These are phyloP conservation scores for Chitala chitala DNA, from an alignment of 2,113 vertebrate species.

Conservation along the genomic window DNA sequence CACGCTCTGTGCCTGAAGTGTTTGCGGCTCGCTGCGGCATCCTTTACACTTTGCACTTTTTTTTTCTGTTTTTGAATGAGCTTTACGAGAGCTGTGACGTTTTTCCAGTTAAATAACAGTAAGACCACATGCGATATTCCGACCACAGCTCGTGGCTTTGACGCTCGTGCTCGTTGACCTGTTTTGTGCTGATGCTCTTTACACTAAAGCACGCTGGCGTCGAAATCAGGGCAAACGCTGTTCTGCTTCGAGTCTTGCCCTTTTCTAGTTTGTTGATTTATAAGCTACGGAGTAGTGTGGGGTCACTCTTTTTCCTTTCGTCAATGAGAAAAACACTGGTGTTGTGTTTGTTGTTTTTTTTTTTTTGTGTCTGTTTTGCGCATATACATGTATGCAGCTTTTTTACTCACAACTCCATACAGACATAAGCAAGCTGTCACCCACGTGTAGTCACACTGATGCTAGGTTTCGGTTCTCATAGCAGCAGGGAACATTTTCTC, in stretches of 20 bases:
- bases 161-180: neutral
- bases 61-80: neutral
- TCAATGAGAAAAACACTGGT: too few species aligned
- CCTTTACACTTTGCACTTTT: neutral
- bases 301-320: neutral
- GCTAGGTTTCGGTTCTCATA: too few species aligned
- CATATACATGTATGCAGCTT: too few species aligned
- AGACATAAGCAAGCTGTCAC: too few species aligned
- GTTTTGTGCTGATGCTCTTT: neutral
- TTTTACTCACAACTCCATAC: too few species aligned
- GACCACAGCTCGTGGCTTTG: neutral
- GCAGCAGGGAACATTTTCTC: too few species aligned
- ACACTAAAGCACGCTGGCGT: neutral
- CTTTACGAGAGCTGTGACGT: neutral
- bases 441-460: too few species aligned
- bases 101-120: slow-evolving; percentile 7
- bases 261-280: neutral
- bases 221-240: neutral
- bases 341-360: too few species aligned
- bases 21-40: slow-evolving; percentile 13
- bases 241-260: neutral
- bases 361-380: too few species aligned
- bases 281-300: neutral
- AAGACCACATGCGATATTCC: neutral
- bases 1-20: slow-evolving; percentile 36